Evolutionary conservation across 2,888 invertebrate species (phyloP).

Genomic region (Tetranychus piercei): DNA sequence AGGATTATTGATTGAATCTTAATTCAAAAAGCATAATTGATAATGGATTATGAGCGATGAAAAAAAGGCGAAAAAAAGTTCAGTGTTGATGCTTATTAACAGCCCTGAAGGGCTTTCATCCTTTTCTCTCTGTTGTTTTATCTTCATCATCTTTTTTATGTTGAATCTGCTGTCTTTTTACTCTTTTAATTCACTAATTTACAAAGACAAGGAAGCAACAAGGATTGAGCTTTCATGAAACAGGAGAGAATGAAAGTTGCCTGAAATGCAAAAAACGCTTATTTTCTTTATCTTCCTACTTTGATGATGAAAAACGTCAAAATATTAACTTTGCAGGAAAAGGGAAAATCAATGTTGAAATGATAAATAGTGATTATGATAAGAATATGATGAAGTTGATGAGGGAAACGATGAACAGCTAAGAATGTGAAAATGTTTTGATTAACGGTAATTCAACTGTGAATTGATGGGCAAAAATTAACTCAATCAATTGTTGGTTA

Average conservation of each 20-base stretch:
- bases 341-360: too few relatives aligned
- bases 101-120: not conserved
- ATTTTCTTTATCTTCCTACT: too few relatives aligned
- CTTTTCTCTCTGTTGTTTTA: not conserved
- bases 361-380: too few relatives aligned
- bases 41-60: not conserved
- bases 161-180: not conserved
- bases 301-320: too few relatives aligned
- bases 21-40: not conserved
- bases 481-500: too few relatives aligned
- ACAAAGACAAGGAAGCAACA: constrained; percentile 1
- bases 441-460: too few relatives aligned
- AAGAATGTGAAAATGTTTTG: too few relatives aligned
- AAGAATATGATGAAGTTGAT: too few relatives aligned
- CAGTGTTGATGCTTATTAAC: not conserved
- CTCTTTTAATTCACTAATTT: constrained; percentile 1
- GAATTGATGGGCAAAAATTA: too few relatives aligned
- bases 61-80: not conserved
- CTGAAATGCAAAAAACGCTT: not conserved
- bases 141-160: not conserved
- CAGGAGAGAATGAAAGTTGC: too few relatives aligned
- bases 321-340: too few relatives aligned
- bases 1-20: not conserved
- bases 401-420: too few relatives aligned
- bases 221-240: not conserved